Conservation (phyloP, 1,140 invertebrate species). For the Pentalonia nigronervosa region DNA sequence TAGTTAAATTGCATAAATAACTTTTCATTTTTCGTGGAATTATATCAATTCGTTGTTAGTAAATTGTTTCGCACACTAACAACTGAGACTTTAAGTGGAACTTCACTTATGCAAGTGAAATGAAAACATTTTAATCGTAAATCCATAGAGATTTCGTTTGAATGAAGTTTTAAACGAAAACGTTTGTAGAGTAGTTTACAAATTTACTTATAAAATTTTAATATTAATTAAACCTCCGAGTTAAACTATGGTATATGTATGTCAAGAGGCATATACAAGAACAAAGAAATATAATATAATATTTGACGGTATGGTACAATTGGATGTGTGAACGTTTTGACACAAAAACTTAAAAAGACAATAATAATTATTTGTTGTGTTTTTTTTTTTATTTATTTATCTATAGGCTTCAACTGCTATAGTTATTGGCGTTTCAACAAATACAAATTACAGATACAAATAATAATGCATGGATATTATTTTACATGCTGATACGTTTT, state of each 20-base stretch:
- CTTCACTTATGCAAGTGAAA: not conserved
- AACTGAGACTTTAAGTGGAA: not conserved
- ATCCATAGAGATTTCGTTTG: slow-evolving; percentile 8
- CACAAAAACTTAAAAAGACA: not conserved
- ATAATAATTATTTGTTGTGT: no score
- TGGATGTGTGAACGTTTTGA: not conserved
- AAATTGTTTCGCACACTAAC: slow-evolving; percentile 5
- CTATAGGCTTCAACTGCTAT: no score
- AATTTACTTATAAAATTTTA: slow-evolving; percentile 29
- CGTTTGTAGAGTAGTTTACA: slow-evolving; percentile 27
- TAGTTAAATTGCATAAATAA: not conserved
- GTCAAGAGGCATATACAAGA: not conserved
- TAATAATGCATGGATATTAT: no score
- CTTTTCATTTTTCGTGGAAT: not conserved
- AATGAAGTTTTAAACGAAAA: slow-evolving; percentile 27
- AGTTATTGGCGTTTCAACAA: no score
- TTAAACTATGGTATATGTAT: not conserved
- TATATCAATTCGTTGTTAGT: not conserved
- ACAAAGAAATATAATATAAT: not conserved
- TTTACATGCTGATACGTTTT: no score
- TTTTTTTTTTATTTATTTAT: no score
- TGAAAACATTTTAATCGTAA: slow-evolving; percentile 23
- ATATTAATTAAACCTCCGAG: slow-evolving; percentile 3
- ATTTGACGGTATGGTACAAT: not conserved
- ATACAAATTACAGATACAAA: no score